A percentile compares a stretch with the other conserved stretches of the same genome.
Evolutionary conservation across 2,797 vertebrate genomes (phyloP).

Genomic region (Hephaestus fuliginosus): DNA sequence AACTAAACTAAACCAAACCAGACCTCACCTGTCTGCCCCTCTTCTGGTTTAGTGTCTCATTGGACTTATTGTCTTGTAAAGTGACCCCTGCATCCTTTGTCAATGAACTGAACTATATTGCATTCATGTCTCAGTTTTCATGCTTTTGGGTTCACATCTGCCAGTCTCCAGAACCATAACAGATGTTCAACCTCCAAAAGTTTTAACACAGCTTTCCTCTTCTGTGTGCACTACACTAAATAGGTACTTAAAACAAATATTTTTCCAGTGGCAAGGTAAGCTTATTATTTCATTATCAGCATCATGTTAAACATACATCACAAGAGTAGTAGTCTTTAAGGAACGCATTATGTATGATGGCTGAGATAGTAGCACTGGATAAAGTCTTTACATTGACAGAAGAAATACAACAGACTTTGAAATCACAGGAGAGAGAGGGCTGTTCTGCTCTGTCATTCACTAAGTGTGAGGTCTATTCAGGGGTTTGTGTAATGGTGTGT

Average conservation of each 20-base stretch:
- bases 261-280: neutral
- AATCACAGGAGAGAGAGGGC: conserved; percentile 22
- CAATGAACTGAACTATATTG: too few species aligned
- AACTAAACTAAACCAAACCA: too few species aligned
- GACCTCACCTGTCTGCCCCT: too few species aligned
- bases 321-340: neutral
- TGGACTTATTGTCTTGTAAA: neutral
- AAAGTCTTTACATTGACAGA: conserved; percentile 1
- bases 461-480: conserved; percentile 63
- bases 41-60: too few species aligned
- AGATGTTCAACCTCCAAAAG: too few species aligned
- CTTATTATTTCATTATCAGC: neutral
- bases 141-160: too few species aligned
- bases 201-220: neutral
- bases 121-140: too few species aligned
- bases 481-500: conserved; percentile 24
- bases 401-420: conserved; percentile 18
- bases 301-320: neutral
- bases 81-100: too few species aligned
- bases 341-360: too few species aligned
- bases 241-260: neutral
- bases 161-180: too few species aligned
- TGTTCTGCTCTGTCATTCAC: conserved; percentile 53
- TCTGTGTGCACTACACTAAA: neutral
- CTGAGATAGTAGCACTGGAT: neutral